Evolutionary conservation across 2,888 invertebrate species (phyloP).

Genomic region (Clusia tigrina): DNA sequence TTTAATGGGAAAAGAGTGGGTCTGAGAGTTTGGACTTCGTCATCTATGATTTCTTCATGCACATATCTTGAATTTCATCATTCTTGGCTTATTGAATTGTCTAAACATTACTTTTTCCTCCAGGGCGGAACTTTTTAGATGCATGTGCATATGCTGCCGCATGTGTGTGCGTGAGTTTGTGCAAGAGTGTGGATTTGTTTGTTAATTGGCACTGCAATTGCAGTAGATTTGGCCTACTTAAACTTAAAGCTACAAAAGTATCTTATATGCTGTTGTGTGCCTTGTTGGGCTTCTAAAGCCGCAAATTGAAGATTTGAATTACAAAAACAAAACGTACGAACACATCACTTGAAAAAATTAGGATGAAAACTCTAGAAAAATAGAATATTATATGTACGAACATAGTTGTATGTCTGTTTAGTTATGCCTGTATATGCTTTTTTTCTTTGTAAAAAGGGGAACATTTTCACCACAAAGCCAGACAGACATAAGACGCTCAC

Average conservation of each 20-base stretch:
- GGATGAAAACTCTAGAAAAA: not conserved
- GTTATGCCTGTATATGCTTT: no score
- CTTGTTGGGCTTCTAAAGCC: constrained; percentile 53
- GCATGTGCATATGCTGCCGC: no score
- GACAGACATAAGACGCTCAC: not conserved
- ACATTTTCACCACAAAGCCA: constrained; percentile 2
- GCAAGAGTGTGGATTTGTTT: not conserved
- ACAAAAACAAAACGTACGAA: constrained; percentile 23
- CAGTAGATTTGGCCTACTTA: constrained; percentile 44
- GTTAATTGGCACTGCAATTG: constrained; percentile 2
- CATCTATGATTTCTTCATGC: no score
- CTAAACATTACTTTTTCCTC: no score
- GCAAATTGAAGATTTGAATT: constrained; percentile 47
- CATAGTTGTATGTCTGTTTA: no score
- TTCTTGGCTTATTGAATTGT: no score
- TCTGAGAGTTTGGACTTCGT: no score
- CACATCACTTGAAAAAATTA: constrained; percentile 3
- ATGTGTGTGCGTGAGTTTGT: not conserved
- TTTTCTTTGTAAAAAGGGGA: constrained; percentile 34
- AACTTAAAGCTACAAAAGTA: constrained; percentile 33
- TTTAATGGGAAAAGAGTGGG: no score
- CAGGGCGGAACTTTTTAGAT: no score
- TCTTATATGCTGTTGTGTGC: constrained; percentile 21
- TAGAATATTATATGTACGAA: no score
- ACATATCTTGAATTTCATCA: no score